Evolutionary conservation across 2,113 vertebrate genomes (phyloP).

Genomic region (Mus spicilegus): DNA sequence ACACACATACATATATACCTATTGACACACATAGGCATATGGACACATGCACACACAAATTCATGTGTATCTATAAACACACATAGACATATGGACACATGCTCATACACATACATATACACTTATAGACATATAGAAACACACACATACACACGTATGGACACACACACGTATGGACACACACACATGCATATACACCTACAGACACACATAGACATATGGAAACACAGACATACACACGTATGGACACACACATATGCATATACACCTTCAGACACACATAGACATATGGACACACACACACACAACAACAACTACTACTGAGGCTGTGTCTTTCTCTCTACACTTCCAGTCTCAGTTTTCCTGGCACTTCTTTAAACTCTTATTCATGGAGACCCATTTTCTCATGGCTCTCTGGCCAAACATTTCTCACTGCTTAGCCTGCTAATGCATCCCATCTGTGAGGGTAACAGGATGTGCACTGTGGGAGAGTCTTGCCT

Average conservation of each 20-base stretch:
- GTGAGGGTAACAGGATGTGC: slow-evolving; percentile 73
- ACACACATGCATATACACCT: neutral
- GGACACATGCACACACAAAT: neutral
- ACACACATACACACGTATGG: too few relatives aligned
- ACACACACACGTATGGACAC: neutral
- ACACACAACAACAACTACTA: neutral
- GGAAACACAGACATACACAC: neutral
- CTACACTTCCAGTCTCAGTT: neutral
- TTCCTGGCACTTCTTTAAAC: slow-evolving; percentile 31
- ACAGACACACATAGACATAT: neutral
- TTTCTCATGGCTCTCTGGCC: slow-evolving; percentile 36
- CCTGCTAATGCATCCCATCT: slow-evolving; percentile 71
- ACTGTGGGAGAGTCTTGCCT: slow-evolving; percentile 67
- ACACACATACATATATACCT: too few relatives aligned
- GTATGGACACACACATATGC: neutral
- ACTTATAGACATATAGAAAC: too few relatives aligned
- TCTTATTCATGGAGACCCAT: slow-evolving; percentile 36
- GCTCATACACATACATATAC: too few relatives aligned
- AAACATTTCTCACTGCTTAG: slow-evolving; percentile 68
- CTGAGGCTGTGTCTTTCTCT: neutral
- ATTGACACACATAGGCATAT: too few relatives aligned
- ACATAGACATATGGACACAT: neutral
- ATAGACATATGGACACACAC: neutral
- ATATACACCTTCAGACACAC: neutral
- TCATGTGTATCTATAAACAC: too few relatives aligned